A percentile compares a stretch with the other conserved stretches of the same genome.
Conservation (phyloP, 92 coral and sea anemone genomes). For the Anthopleura xanthogrammica region DNA sequence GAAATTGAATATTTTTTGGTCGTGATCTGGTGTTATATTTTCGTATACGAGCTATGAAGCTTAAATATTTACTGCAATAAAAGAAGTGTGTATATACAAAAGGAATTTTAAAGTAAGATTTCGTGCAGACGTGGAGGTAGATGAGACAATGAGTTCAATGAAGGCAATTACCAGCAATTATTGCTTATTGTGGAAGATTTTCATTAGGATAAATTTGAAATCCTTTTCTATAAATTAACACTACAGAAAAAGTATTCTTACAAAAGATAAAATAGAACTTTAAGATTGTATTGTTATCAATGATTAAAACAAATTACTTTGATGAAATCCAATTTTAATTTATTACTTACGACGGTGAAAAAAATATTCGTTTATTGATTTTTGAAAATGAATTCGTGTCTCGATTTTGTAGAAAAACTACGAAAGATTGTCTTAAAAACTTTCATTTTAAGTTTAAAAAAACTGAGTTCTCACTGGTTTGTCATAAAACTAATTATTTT, state of each 20-base stretch:
- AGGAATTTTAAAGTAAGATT: neutral
- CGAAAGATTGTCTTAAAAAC: too few relatives aligned
- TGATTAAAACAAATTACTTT: neutral
- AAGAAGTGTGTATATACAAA: neutral
- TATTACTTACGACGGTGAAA: neutral
- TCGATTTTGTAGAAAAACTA: too few relatives aligned
- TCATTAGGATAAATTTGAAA: neutral
- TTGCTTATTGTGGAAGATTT: neutral
- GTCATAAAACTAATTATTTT: neutral
- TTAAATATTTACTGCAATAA: neutral
- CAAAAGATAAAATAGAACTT: neutral
- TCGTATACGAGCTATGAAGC: neutral
- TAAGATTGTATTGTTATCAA: neutral
- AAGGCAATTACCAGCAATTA: neutral
- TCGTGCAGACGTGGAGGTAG: neutral
- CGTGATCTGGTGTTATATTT: neutral
- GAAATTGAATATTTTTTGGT: neutral
- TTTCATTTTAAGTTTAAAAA: neutral
- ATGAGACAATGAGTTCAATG: neutral
- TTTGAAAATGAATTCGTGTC: neutral
- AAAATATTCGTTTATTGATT: neutral
- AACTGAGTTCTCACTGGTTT: neutral
- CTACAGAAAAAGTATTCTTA: neutral
- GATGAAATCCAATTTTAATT: neutral
- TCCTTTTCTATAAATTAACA: neutral